A percentile compares a stretch with the other conserved stretches of the same genome.
These are phyloP conservation scores for Tympanuchus pallidicinctus DNA, from an alignment of 2,113 vertebrate genomes.

Conservation along the genomic window DNA sequence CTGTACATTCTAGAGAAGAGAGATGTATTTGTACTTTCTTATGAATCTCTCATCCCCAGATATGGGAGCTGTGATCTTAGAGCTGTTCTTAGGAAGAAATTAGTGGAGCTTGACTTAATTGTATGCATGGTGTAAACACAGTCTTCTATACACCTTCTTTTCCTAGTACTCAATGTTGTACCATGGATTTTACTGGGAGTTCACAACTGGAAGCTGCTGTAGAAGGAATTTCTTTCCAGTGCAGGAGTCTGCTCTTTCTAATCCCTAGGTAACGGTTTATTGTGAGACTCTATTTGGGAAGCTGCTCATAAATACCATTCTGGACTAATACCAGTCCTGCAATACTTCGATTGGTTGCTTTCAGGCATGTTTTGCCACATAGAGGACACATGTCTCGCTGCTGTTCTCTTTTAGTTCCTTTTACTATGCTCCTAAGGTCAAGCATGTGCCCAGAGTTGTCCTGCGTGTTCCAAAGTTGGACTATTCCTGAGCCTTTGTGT, in stretches of 20 bases:
- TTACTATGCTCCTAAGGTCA: neutral
- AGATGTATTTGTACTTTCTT: neutral
- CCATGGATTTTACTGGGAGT: neutral
- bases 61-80: neutral
- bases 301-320: neutral
- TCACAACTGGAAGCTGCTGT: neutral
- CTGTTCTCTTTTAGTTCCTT: rapidly evolving
- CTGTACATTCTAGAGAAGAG: neutral
- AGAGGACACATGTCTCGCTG: rapidly evolving
- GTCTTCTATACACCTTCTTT: neutral
- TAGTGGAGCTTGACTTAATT: neutral
- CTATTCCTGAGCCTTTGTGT: neutral
- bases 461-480: neutral
- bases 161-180: neutral
- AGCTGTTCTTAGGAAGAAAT: neutral
- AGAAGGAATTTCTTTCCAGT: neutral
- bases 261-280: neutral
- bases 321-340: neutral
- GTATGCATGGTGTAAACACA: rapidly evolving
- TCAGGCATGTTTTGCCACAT: neutral
- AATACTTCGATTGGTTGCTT: rapidly evolving
- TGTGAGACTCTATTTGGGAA: neutral
- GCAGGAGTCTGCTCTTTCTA: neutral
- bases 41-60: neutral
- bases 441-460: neutral